Evolutionary conservation across 2,797 vertebrate species (phyloP).

Genomic region (Peromyscus melanophrys): DNA sequence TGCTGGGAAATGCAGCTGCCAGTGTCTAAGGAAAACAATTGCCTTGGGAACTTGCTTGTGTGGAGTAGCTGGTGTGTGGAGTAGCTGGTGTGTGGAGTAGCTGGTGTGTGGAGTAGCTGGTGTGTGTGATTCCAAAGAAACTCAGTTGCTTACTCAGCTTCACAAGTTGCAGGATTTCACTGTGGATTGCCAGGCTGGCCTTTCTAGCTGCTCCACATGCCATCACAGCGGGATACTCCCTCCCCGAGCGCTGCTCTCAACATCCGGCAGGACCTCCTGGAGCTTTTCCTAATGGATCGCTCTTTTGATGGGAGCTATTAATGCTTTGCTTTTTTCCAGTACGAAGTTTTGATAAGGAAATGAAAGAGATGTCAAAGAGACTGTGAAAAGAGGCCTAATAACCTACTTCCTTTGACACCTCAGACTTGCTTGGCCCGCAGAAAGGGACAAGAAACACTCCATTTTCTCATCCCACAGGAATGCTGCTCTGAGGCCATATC

Average conservation of each 20-base stretch:
- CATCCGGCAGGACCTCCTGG: background rate
- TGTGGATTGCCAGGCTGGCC: background rate
- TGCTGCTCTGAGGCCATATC: background rate
- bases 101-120: constrained; percentile 39
- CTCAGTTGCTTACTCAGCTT: background rate
- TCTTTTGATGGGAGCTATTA: constrained; percentile 47
- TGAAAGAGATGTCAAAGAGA: constrained; percentile 25
- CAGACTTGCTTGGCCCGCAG: constrained; percentile 45
- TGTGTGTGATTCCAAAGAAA: constrained; percentile 64
- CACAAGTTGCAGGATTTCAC: background rate
- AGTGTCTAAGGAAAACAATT: constrained; percentile 68
- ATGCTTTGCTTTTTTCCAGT: constrained; percentile 53
- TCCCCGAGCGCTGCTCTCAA: background rate
- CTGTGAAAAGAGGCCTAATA: constrained; percentile 57
- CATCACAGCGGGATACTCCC: background rate
- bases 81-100: background rate
- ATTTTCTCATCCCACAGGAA: constrained; percentile 62
- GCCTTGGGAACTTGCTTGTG: constrained; percentile 60
- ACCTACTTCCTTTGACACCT: constrained; percentile 48
- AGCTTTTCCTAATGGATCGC: background rate
- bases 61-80: constrained; percentile 32
- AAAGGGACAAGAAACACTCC: background rate
- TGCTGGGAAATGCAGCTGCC: constrained; percentile 42
- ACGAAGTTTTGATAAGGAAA: constrained; percentile 61
- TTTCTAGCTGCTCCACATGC: background rate